Base-by-base conservation (phyloP, 2,113 vertebrate species). In the Barnardius zonarius region DNA sequence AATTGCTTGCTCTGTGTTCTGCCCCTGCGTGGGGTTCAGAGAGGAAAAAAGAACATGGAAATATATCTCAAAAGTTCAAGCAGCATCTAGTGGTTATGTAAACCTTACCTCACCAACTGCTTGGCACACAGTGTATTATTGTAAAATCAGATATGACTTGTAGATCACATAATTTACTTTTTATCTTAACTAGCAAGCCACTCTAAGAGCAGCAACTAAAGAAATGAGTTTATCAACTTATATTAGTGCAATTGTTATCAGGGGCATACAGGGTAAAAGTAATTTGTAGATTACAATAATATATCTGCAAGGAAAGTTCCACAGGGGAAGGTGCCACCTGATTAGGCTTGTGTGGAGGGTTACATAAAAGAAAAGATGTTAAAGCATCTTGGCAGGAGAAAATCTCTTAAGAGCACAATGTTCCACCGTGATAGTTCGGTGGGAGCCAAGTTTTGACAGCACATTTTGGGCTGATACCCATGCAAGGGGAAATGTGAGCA, bases 161-260 rank as follows among this genome's bases (percentile, higher is more conserved):
- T 91, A 75, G 94, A 86, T 94, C 81, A 80, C 92, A 95, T 96
- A 57, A 90, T 91, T 97, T 84, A 59, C 67, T 92, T 94, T 97
- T 97, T 97, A 97, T 97, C 96, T 97, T 89, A 95, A 93, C 93
- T 84, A 95, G 89, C 93, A 96, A 96, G 84, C 92, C 62, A 52
- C n/a, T 93, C 80, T 80, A 87, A 7, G 68, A 96, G 77, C 80
- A 93, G 55, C 33, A 88, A 89, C 73, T 72, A 90, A 92, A 95
- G 85, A 76, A 94, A 80, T 92, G 33, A 91, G 75, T 96, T 96
- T 94, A 92, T 96, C 92, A 75, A 59, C 66, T 96, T 73, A 70
- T 64, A 88, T 75, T 97, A 96, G 96, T 91, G 94, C 33, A 95
- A 67, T 73, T 91, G 91, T 96, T 97, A 97, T 96, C 96, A 95